Base-by-base conservation (phyloP, 1,140 invertebrate genomes). In the Drosophila pallidifrons region DNA sequence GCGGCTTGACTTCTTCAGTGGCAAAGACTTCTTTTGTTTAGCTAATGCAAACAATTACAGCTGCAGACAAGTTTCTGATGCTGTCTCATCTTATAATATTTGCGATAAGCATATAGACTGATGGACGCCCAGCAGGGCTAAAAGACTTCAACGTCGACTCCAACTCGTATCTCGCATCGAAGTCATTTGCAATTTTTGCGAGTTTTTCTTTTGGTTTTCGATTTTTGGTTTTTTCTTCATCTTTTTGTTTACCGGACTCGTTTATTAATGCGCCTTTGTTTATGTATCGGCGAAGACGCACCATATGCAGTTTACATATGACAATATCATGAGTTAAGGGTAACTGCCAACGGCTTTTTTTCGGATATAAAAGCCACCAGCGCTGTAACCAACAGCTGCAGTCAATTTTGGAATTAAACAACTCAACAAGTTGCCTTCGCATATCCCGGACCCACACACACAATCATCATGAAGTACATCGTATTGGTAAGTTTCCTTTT, bases 281-380 rank as follows among this genome's bases (percentile, higher is more conserved):
- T 82, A 88, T 87, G 73, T 88, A 83, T 80, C 77, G 69, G 41
- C 57, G 52, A 59, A 57, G 80, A 74, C 75, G 51, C 77, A 69
- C 75, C 77, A 76, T 72, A 47, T 89, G 85, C 77, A 89, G 81
- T 89, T 89, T 89, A 90, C 86, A 89, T 79, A 89, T 67, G 65
- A 72, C 75, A 85, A 89, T 85, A 89, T 89, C 78, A 67, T 72
- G 65, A 77, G 47, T 76, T 71, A 43, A 68, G 41, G 60, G 13
- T 46, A 54, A 69, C 13, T 25, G 38, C 25, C 54, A 58, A 3
- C n/a, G 0, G 20, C 20, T 25, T 25, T 20, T 25, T 63, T 20
- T 73, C 61, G 73, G 54, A 70, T 88, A 89, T 89, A 89, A 81
- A 89, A 89, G 68, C 68, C 49, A 63, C 64, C 51, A 45, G 63